Conservation (phyloP, 53 echinoderm and acorn worm species). For the Henricia sp. region DNA sequence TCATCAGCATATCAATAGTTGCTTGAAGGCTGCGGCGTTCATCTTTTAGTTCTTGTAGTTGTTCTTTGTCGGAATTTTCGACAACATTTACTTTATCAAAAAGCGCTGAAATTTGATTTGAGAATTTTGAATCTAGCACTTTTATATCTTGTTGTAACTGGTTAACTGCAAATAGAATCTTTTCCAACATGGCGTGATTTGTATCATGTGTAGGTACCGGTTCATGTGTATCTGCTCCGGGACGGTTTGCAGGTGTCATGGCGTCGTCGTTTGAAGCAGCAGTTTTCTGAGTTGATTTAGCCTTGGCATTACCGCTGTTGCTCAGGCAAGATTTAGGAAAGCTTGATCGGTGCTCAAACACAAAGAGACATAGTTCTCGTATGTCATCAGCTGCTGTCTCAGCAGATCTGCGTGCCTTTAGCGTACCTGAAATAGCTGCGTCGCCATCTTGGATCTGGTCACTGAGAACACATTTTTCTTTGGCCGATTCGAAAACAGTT, state of each 20-base stretch:
- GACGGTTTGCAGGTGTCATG: not conserved
- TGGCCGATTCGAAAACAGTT: not conserved
- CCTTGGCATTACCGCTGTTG: not conserved
- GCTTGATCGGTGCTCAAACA: not conserved
- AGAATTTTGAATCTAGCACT: too few relatives aligned
- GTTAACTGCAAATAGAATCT: too few relatives aligned
- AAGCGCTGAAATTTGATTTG: too few relatives aligned
- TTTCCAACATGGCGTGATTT: too few relatives aligned
- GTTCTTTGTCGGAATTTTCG: too few relatives aligned
- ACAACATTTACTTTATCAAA: too few relatives aligned
- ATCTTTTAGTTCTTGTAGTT: too few relatives aligned
- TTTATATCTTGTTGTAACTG: too few relatives aligned
- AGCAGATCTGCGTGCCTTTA: slow-evolving; percentile 3
- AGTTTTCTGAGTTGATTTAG: not conserved
- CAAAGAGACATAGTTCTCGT: not conserved
- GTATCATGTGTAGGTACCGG: slow-evolving; percentile 1
- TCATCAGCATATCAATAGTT: too few relatives aligned
- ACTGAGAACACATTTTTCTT: slow-evolving; percentile 7
- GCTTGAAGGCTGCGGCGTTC: too few relatives aligned
- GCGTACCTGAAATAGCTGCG: not conserved
- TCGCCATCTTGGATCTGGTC: slow-evolving; percentile 12
- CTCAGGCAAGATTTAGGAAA: not conserved
- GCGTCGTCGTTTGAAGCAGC: not conserved
- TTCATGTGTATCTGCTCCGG: not conserved
- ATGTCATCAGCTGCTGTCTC: not conserved